Evolutionary conservation across 2,797 vertebrate species (phyloP).

Genomic region (Amblyraja radiata): DNA sequence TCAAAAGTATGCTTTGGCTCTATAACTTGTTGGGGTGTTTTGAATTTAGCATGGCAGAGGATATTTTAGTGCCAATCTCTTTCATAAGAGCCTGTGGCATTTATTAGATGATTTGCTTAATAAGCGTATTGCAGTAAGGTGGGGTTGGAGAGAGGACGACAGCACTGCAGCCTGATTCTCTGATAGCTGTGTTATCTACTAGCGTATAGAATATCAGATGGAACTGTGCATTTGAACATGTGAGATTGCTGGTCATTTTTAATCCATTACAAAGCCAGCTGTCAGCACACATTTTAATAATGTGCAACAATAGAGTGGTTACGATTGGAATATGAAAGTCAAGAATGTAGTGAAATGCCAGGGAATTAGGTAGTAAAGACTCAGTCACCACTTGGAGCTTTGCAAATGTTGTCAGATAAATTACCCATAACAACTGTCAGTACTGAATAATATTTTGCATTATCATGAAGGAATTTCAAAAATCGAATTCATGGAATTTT

Average conservation of each 20-base stretch:
- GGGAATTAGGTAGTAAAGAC: not conserved
- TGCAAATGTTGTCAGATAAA: not conserved
- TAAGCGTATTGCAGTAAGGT: not conserved
- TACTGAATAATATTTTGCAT: not conserved
- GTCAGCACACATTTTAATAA: conserved; percentile 11
- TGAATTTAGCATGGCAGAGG: no score
- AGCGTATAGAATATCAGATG: not conserved
- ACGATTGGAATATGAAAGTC: not conserved
- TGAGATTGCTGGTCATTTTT: not conserved
- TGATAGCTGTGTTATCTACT: not conserved
- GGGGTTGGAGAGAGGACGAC: not conserved
- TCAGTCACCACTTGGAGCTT: not conserved
- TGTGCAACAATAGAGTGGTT: not conserved
- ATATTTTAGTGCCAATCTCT: no score
- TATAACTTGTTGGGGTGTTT: no score
- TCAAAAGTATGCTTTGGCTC: no score
- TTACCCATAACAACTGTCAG: not conserved
- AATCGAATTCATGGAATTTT: not conserved
- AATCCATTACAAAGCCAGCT: not conserved
- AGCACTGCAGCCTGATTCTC: not conserved
- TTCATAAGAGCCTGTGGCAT: not conserved
- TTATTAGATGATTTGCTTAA: not conserved
- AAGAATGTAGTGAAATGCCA: not conserved
- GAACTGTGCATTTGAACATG: not conserved
- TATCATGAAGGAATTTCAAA: conserved; percentile 6